Conservation (phyloP, 2,888 invertebrate species). For the Germaria angustata region DNA sequence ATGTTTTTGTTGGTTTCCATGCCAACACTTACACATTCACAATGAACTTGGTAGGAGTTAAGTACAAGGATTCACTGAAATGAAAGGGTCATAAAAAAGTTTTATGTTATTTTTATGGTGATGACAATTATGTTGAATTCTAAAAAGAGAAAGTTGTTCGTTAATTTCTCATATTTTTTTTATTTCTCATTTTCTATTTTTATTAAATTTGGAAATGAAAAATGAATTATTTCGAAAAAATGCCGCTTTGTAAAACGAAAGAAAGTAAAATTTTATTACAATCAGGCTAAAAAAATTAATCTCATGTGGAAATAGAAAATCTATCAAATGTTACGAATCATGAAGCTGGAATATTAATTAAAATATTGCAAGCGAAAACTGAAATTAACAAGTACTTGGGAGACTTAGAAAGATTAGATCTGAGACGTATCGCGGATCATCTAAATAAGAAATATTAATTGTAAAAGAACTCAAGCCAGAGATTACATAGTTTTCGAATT, state of each 20-base stretch:
- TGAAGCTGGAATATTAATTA: too few species aligned
- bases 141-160: constrained; percentile 64
- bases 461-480: too few species aligned
- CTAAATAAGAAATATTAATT: too few species aligned
- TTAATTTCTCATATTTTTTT: not conserved
- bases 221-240: not conserved
- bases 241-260: not conserved
- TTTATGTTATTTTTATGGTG: constrained; percentile 75
- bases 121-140: constrained; percentile 74
- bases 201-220: not conserved
- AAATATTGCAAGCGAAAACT: too few species aligned
- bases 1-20: constrained; percentile 23
- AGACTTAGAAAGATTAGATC: too few species aligned
- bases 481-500: too few species aligned
- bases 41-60: constrained; percentile 38
- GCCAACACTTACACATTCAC: not conserved
- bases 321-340: too few species aligned
- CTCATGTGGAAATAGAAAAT: too few species aligned
- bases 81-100: constrained; percentile 71
- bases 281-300: too few species aligned
- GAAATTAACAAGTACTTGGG: too few species aligned
- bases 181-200: not conserved
- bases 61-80: constrained; percentile 55
- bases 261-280: not conserved
- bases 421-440: too few species aligned